Base-by-base conservation (phyloP, 2,797 vertebrate species). In the Petrocephalus sullivani region DNA sequence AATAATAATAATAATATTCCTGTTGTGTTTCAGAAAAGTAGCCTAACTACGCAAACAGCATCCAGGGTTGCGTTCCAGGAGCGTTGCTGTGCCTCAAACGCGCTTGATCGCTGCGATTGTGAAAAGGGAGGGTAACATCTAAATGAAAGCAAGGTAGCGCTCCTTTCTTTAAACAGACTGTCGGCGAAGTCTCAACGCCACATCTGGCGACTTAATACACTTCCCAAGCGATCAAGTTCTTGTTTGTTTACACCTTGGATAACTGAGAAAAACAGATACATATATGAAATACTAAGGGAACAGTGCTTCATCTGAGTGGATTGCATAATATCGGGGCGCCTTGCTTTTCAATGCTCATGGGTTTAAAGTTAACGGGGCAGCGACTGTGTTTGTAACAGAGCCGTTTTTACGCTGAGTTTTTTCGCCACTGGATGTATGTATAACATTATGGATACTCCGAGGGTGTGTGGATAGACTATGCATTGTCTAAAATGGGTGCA, bases 401-500 rank as follows among this genome's bases (percentile, higher is more conserved):
- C 19, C 46, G 33, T 49, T 81, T 41, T 81, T 81, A 41, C 37
- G 75, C 16, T 81, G 75, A 37, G 46, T 49, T 81, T 41, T 81
- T 41, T 19, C 37, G 16, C 7, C 37, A 9, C 41, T 41, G 33
- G 41, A 81, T 81, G 41, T 92, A 91, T 16, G 46, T 82, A 86
- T 90, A 87, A 88, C 88, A 56, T 71, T 78, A 89, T 90, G 92
- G 90, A 91, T 90, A 90, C 88, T 60, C 86, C 88, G 23, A 90
- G 88, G 91, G 10, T 87, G 82, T 92, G 92, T 88, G 89, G 88
- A 71, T 94, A 95, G 96, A 97, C 97, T 96, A 98, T 98, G 98
- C 97, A 95, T 96, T 93, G 96, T 93, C 92, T 97, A 95, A 96
- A 95, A 99, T 99, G 98, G 98, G 98, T 93, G 97, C 98, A 92